These are phyloP conservation scores for Aphis craccivora DNA, from an alignment of 1,140 invertebrate species.

Conservation along the genomic window DNA sequence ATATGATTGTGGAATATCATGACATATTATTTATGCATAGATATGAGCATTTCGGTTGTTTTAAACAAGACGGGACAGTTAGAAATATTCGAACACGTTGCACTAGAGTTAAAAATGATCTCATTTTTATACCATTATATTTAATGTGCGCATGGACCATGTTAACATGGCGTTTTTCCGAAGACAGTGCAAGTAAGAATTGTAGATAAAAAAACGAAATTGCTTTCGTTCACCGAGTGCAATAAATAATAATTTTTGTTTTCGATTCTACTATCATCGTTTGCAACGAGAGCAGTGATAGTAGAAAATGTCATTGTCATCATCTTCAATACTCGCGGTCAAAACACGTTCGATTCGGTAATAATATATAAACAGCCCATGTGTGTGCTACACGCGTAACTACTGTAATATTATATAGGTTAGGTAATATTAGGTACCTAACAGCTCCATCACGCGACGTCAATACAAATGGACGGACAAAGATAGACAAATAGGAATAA, in stretches of 20 bases:
- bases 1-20: too few species aligned
- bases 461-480: neutral
- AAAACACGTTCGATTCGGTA: neutral
- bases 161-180: neutral
- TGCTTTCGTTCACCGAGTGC: neutral
- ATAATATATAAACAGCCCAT: neutral
- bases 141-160: neutral
- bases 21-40: too few species aligned
- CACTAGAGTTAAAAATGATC: neutral
- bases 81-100: neutral
- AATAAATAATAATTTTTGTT: constrained; percentile 11
- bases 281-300: neutral
- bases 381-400: neutral
- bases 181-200: neutral
- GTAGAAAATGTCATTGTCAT: neutral
- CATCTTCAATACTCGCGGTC: neutral
- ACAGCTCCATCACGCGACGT: neutral
- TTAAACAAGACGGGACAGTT: neutral
- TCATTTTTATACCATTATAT: neutral
- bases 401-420: neutral
- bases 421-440: neutral
- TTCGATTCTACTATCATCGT: neutral
- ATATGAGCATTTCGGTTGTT: neutral
- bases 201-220: neutral
- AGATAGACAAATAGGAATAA: too few species aligned